Evolutionary conservation across 2,888 invertebrate genomes (phyloP), one percentile per base, ranked within the genome.

Genomic region (Andrena trimmerana): DNA sequence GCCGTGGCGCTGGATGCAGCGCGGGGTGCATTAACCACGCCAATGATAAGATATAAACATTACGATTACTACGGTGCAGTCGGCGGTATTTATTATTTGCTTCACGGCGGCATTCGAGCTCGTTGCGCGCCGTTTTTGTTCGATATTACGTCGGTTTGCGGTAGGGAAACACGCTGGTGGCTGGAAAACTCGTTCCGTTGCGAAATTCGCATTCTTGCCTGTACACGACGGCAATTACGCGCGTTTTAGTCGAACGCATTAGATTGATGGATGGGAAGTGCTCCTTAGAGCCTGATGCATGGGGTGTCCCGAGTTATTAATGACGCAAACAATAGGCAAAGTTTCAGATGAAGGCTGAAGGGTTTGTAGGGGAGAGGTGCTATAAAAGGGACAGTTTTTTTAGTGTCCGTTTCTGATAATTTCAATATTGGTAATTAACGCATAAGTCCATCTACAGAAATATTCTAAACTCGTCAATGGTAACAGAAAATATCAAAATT

Each of bases 1-100:
- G 54, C 65, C 31, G 62, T 27, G 67, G 13, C 16, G 29, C 29
- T 62, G 10, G 52, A 78, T 29, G 13, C 36, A 20, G 52, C 60
- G 27, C 31, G 66, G 52, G 66, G 27, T 60, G 33, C 72, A 66
- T 70, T 68, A 68, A 71, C 27, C 65, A 54, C 42, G 31, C 33
- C 69, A 52, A 66, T 80, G 79, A 79, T 79, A 79, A 79, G 79
- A 79, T 78, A 79, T 68, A 79, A 79, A 79, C 69, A 65, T 79
- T 78, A 69, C 78, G 78, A 78, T 78, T 48, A 68, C 2, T 33
- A 57, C 52, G 67, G n/a, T 52, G 62, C 33, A 67, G 67, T 27
- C 57, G 59, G 57, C 42, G 29, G 48, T 69, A 50, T 63, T 79
- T 69, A 54, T 79, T 79, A 63, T 57, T 68, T 59, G 54, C 33